These are phyloP conservation scores for Megastigmus dorsalis DNA, from an alignment of 2,888 invertebrate species.

Conservation along the genomic window DNA sequence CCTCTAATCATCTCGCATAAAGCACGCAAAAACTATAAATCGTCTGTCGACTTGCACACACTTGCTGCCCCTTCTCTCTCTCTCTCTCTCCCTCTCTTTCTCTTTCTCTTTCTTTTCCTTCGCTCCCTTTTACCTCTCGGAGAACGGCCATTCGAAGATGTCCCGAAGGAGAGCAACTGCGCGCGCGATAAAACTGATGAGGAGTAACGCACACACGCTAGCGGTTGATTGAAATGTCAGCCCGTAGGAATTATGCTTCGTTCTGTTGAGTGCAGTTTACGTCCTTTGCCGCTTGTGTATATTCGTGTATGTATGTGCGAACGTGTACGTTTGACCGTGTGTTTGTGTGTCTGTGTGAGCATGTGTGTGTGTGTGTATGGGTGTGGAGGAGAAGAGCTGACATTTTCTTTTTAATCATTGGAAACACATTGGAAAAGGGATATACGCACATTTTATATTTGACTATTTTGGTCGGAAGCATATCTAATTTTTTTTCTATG, in stretches of 20 bases:
- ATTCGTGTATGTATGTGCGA: not conserved
- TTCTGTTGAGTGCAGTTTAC: no score
- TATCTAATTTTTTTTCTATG: no score
- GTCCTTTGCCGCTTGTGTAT: no score
- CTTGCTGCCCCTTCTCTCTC: constrained; percentile 56
- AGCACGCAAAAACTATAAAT: constrained; percentile 46
- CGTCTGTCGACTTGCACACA: constrained; percentile 4
- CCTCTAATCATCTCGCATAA: constrained; percentile 44
- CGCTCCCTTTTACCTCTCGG: constrained; percentile 55
- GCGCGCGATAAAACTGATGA: constrained; percentile 57
- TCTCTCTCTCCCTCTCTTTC: not conserved
- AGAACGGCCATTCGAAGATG: constrained; percentile 46
- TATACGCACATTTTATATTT: no score
- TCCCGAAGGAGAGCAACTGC: constrained; percentile 41
- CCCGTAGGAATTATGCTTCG: constrained; percentile 65
- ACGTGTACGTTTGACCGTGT: no score
- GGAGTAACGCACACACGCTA: constrained; percentile 55
- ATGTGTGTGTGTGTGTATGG: no score
- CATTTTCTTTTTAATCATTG: no score
- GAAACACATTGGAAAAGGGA: no score
- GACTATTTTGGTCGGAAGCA: no score
- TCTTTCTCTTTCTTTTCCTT: not conserved
- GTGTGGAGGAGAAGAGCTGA: no score
- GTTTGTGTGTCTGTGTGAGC: no score
- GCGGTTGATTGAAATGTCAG: constrained; percentile 70